These are phyloP conservation scores for Cotesia chilonis DNA, from an alignment of 1,140 invertebrate species.

Conservation along the genomic window DNA sequence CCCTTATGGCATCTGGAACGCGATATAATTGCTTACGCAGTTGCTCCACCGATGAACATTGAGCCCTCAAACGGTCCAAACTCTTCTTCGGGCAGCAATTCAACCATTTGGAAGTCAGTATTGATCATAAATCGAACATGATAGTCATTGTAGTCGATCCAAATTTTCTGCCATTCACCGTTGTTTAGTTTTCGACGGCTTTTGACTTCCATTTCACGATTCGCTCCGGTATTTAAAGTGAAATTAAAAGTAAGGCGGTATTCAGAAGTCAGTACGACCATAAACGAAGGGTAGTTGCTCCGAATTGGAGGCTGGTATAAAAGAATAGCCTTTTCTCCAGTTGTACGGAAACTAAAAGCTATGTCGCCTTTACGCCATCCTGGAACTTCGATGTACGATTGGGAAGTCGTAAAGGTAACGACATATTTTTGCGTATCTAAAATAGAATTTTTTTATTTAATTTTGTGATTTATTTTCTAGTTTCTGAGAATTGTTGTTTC, in stretches of 20 bases:
- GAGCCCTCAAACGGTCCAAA: conserved; percentile 92
- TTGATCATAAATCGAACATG: conserved; percentile 95
- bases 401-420: conserved; percentile 91
- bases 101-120: conserved; percentile 86
- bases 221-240: conserved; percentile 83
- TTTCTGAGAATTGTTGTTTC: neutral
- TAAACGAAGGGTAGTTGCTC: conserved; percentile 88
- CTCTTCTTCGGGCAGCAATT: conserved; percentile 83
- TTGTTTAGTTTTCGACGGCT: conserved; percentile 84
- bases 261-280: conserved; percentile 85
- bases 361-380: conserved; percentile 92
- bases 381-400: conserved; percentile 90
- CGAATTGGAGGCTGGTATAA: conserved; percentile 89
- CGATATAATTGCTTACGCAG: conserved; percentile 72
- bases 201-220: conserved; percentile 80
- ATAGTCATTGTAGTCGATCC: conserved; percentile 92
- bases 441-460: conserved; percentile 41
- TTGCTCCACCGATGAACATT: conserved; percentile 91
- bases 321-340: conserved; percentile 86
- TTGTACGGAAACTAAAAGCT: conserved; percentile 91
- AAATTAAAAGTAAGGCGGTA: conserved; percentile 90
- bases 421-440: conserved; percentile 90
- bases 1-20: too few relatives aligned
- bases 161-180: conserved; percentile 95
- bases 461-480: neutral